Evolutionary conservation across 2,797 vertebrate genomes (phyloP).

Genomic region (Amblyopsis hoosieri): DNA sequence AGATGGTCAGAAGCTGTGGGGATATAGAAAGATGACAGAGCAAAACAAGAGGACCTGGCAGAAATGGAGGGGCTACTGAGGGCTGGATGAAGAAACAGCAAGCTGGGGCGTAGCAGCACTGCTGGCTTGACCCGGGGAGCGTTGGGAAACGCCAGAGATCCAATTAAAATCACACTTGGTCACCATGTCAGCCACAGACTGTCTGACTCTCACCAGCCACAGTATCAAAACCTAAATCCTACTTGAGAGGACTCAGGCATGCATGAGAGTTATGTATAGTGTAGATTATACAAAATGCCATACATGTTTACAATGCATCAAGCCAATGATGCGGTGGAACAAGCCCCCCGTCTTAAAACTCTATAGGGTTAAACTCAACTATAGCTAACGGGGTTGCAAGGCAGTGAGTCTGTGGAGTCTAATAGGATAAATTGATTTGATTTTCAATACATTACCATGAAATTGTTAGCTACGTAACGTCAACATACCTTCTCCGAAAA

Average conservation of each 20-base stretch:
- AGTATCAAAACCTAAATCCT: conserved; percentile 6
- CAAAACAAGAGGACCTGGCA: conserved; percentile 57
- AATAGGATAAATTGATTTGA: conserved; percentile 44
- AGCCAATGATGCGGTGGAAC: conserved; percentile 57
- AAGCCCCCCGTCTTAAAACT: conserved; percentile 58
- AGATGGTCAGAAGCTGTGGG: conserved; percentile 70
- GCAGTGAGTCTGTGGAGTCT: conserved; percentile 40
- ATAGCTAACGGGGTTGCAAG: conserved; percentile 47
- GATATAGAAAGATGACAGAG: conserved; percentile 67
- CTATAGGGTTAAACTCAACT: conserved; percentile 50
- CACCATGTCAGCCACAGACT: conserved; percentile 30
- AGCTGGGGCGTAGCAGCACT: conserved; percentile 63
- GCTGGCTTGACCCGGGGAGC: conserved; percentile 68
- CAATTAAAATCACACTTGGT: conserved; percentile 78
- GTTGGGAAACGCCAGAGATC: conserved; percentile 58
- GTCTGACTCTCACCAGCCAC: conserved; percentile 42
- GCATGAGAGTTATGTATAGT: conserved; percentile 27
- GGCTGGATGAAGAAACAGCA: conserved; percentile 71
- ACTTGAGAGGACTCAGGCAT: conserved; percentile 10
- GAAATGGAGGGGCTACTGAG: conserved; percentile 45
- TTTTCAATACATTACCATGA: conserved; percentile 60
- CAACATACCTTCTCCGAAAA: conserved; percentile 57
- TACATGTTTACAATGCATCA: conserved; percentile 65
- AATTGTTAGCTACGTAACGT: conserved; percentile 28
- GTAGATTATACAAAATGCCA: conserved; percentile 66